Percentiles rank a stretch among this genome's conserved stretches.
phyloP scores from a whole-genome alignment of 2,888 invertebrate species.

The Morinoia aosen region DNA sequence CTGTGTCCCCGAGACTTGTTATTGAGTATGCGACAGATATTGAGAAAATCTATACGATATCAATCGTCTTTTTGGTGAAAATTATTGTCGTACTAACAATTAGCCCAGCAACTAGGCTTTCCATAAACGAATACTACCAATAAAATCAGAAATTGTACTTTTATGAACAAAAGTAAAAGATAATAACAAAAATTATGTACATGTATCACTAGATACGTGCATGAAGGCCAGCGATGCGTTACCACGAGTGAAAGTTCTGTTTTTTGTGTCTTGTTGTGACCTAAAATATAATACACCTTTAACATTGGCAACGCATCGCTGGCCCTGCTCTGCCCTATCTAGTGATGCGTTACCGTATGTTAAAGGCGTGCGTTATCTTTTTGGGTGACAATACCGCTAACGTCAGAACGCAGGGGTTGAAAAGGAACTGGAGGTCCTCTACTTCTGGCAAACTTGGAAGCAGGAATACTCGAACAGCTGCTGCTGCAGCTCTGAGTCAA shows the following conservation, averaged over 20 bases:
- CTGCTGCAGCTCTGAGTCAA: neutral
- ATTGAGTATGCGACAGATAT: neutral
- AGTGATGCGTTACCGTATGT: neutral
- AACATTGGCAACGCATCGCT: too few relatives aligned
- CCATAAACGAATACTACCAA: neutral
- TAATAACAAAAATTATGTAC: neutral
- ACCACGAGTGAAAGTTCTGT: neutral
- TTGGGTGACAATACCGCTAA: neutral
- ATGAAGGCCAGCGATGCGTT: neutral
- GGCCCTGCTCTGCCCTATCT: too few relatives aligned
- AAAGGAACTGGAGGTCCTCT: neutral
- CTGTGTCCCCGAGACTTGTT: neutral
- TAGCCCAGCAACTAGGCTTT: neutral
- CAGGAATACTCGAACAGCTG: neutral
- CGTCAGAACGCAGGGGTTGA: neutral
- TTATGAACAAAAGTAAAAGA: neutral
- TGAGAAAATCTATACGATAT: neutral
- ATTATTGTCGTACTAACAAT: neutral
- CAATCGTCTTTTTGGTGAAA: neutral
- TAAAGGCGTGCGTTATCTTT: neutral
- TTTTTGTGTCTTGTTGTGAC: too few relatives aligned
- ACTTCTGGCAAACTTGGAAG: neutral
- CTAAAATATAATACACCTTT: too few relatives aligned
- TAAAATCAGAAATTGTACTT: neutral
- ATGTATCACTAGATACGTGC: neutral